phyloP scores from a whole-genome alignment of 2,113 vertebrate species.

The Corythaixoides concolor region DNA sequence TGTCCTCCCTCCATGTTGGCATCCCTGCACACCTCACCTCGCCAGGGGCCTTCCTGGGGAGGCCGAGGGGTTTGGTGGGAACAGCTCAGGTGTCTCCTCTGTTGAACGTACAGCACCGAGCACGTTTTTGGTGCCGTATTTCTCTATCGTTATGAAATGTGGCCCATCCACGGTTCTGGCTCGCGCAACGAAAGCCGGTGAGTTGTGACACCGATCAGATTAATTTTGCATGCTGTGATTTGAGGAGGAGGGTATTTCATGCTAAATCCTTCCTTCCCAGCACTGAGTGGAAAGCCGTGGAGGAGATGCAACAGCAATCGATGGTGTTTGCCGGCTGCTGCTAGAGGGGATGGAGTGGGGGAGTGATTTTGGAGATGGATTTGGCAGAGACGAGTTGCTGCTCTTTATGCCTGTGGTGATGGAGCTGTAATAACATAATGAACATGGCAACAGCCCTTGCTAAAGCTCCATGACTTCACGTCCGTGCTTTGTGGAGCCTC shows the following conservation, averaged over 20 bases:
- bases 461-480: conserved; percentile 15
- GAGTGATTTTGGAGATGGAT: conserved; percentile 27
- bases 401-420: conserved; percentile 53
- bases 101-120: accelerated
- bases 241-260: conserved; percentile 12
- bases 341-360: conserved; percentile 16
- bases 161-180: neutral
- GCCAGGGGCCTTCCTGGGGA: neutral
- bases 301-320: neutral
- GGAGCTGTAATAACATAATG: conserved; percentile 57
- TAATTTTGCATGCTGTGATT: neutral
- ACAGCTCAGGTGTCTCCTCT: accelerated
- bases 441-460: conserved; percentile 50
- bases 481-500: conserved; percentile 27
- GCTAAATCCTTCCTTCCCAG: neutral
- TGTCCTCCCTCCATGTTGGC: neutral
- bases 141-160: neutral
- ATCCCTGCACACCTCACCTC: neutral
- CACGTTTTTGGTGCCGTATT: neutral
- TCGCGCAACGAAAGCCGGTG: neutral
- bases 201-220: neutral
- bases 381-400: conserved; percentile 37
- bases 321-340: neutral
- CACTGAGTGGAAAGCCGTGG: neutral
- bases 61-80: neutral